Evolutionary conservation across 2,797 vertebrate species (phyloP), one percentile per base, ranked within the genome.

Genomic region (Hafferia zeledoni): DNA sequence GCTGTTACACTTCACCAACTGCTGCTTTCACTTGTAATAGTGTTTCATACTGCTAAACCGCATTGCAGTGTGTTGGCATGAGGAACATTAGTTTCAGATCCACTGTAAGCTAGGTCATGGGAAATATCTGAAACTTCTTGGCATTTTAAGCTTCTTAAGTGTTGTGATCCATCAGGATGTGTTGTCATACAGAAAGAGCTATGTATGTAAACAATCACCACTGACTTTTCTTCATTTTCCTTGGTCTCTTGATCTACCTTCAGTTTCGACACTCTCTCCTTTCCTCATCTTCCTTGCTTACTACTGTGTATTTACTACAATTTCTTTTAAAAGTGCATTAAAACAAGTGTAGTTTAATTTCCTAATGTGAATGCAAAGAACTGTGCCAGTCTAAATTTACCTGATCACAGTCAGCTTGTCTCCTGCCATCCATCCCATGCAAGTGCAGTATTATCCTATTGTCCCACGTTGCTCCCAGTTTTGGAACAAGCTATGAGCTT

Each of bases 1-100:
- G 95, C 95, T 97, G 89, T 87, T 97, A 84, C 57, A 87, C 69
- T 95, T 97, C 90, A 92, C 86, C 94, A 97, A 83, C 94, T 96
- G 91, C 96, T 97, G 76, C 60, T 94, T 94, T 90, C 43, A 37
- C 25, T 96, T 91, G 88, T 90, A 96, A 92, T 92, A 92, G 83
- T 68, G 71, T 91, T 94, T 94, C 91, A 74, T 83, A 86, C 12
- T 60, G 77, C 86, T 97, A 95, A 95, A 95, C 89, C 7, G 0
- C 87, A 71, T 46, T 92, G 82, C 83, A 91, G 83, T 87, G 55
- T 3, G 1, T 89, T 95, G 91, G 68, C 35, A 89, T 25, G 53
- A 95, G 80, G 49, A 96, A 87, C 35, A 39, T 71, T n/a, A 59
- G 13, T 83, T 92, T 94, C 17, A 13, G 47, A 59, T 46, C 55